phyloP scores from a whole-genome alignment of 1,140 invertebrate species.

The Magallana angulata region DNA sequence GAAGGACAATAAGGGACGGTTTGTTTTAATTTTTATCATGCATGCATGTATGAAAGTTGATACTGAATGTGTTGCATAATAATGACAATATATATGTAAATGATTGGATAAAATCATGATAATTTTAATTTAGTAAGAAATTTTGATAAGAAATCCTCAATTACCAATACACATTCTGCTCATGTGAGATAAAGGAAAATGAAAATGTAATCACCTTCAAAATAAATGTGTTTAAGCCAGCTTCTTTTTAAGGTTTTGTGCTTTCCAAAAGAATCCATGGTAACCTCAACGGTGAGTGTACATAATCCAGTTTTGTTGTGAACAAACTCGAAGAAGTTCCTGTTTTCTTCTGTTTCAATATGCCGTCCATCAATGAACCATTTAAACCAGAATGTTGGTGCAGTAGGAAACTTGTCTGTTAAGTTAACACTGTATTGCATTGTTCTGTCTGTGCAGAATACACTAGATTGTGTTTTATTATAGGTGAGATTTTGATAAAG shows the following conservation, averaged over 20 bases:
- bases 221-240: background rate
- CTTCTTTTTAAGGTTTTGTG: background rate
- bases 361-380: background rate
- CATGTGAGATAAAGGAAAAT: no score
- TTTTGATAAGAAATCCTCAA: no score
- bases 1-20: no score
- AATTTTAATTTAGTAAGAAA: no score
- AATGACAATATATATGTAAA: no score
- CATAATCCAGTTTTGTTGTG: background rate
- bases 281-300: background rate
- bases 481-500: background rate
- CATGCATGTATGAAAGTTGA: no score
- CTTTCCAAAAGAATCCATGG: background rate
- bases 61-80: no score
- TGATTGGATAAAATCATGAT: no score
- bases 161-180: no score
- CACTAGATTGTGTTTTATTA: background rate
- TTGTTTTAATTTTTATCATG: no score
- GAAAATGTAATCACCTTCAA: background rate
- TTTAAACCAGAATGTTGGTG: background rate
- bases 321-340: background rate
- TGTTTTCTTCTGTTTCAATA: slow-evolving; percentile 14
- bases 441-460: background rate
- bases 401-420: background rate
- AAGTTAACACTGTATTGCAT: slow-evolving; percentile 16